Percentiles rank a stretch among this genome's conserved stretches.
Conservation (phyloP, 2,888 invertebrate species). For the Hypercompe scribonia region DNA sequence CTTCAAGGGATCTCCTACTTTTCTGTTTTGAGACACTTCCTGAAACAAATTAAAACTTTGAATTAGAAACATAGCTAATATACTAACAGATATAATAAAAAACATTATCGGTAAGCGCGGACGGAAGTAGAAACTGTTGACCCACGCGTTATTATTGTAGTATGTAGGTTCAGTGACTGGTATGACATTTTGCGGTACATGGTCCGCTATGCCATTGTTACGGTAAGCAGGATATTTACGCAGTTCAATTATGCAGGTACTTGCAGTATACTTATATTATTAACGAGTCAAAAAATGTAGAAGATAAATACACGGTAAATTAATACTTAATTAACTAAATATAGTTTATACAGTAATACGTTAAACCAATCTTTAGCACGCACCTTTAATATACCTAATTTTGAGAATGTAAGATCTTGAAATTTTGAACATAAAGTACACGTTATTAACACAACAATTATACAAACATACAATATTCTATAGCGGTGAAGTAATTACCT, state of each 20-base stretch:
- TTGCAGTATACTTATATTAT: neutral
- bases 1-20: conserved; percentile 76
- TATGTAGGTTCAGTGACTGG: conserved; percentile 77
- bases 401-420: too few relatives aligned
- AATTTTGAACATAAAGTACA: too few relatives aligned
- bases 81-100: conserved; percentile 27
- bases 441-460: too few relatives aligned
- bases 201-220: conserved; percentile 68
- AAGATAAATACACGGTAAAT: neutral
- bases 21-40: conserved; percentile 74
- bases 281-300: neutral
- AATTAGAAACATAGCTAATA: conserved; percentile 25
- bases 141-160: conserved; percentile 73
- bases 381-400: too few relatives aligned
- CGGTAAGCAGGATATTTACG: conserved; percentile 56
- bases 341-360: too few relatives aligned
- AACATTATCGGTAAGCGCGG: conserved; percentile 41
- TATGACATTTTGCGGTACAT: conserved; percentile 70
- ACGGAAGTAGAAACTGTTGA: conserved; percentile 75
- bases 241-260: conserved; percentile 53
- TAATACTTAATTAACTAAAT: too few relatives aligned
- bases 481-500: too few relatives aligned
- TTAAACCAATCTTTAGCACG: too few relatives aligned
- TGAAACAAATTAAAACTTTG: conserved; percentile 68
- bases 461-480: too few relatives aligned